Evolutionary conservation across 1,140 invertebrate genomes (phyloP).

Genomic region (Arctopsyche grandis): DNA sequence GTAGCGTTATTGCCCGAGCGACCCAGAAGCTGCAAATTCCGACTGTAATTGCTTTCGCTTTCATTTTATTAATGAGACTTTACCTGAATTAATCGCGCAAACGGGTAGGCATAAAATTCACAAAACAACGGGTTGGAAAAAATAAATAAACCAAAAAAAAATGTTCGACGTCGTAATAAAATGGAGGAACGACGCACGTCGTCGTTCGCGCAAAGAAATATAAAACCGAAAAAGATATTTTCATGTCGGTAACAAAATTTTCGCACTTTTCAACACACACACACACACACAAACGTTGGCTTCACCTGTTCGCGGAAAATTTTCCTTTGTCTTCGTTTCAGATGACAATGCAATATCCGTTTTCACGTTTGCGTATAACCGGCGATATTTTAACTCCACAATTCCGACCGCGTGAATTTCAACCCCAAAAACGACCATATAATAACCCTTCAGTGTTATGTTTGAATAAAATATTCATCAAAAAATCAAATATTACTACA

Average conservation of each 20-base stretch:
- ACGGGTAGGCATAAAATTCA: no score
- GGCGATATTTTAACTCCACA: constrained; percentile 19
- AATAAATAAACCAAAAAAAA: no score
- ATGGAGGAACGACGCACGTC: no score
- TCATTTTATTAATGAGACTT: background rate
- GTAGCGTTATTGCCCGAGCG: background rate
- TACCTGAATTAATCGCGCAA: background rate
- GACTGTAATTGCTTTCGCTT: background rate
- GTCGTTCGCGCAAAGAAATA: background rate
- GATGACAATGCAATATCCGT: constrained; percentile 32
- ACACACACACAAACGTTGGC: background rate
- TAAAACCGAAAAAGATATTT: constrained; percentile 7
- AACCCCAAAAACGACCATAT: background rate
- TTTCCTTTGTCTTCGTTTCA: constrained; percentile 28
- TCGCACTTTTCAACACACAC: background rate
- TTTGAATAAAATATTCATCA: no score
- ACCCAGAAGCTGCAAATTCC: background rate
- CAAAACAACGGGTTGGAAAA: no score
- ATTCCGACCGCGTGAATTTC: constrained; percentile 11
- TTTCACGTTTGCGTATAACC: constrained; percentile 13
- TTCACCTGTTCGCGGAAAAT: background rate
- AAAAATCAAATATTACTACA: no score
- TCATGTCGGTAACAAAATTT: constrained; percentile 15
- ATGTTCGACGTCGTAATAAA: no score
- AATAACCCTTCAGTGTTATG: no score